Conservation (phyloP, 2,113 vertebrate species). For the Corydoras sp. region DNA sequence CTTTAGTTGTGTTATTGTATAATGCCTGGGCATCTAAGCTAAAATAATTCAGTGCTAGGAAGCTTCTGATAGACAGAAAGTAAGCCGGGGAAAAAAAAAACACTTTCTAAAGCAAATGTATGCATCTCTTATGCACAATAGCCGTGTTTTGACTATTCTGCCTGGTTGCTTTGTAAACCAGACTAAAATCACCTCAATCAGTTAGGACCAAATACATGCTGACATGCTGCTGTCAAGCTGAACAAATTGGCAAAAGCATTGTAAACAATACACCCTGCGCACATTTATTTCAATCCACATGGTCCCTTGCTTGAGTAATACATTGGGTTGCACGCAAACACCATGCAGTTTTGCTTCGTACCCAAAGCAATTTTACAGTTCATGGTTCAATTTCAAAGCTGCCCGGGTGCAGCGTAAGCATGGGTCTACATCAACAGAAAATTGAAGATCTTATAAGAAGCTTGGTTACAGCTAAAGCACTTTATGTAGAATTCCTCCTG, state of each 20-base stretch:
- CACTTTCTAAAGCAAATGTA: constrained; percentile 14
- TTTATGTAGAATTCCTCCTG: constrained; percentile 37
- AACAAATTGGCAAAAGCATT: constrained; percentile 58
- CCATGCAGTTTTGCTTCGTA: constrained; percentile 38
- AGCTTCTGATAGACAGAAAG: constrained; percentile 9
- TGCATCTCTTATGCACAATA: constrained; percentile 22
- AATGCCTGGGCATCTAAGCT: constrained; percentile 19
- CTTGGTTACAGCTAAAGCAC: constrained; percentile 50
- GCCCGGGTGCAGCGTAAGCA: constrained; percentile 46
- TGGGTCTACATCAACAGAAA: constrained; percentile 45
- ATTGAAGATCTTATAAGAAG: constrained; percentile 50
- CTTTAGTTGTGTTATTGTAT: constrained; percentile 8
- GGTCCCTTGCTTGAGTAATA: constrained; percentile 52
- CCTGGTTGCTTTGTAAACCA: constrained; percentile 40
- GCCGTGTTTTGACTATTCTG: constrained; percentile 27
- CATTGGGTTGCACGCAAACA: constrained; percentile 47
- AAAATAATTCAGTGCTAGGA: constrained; percentile 18
- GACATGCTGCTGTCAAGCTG: constrained; percentile 50
- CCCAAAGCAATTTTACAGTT: constrained; percentile 59
- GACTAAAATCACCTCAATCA: constrained; percentile 31
- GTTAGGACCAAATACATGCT: constrained; percentile 31
- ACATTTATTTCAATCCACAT: constrained; percentile 47
- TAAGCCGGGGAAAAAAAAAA: constrained; percentile 16
- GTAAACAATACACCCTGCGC: constrained; percentile 53
- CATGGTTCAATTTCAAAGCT: constrained; percentile 53